Base-by-base conservation (phyloP, 2,888 invertebrate genomes). In the Lepidonotus clava region DNA sequence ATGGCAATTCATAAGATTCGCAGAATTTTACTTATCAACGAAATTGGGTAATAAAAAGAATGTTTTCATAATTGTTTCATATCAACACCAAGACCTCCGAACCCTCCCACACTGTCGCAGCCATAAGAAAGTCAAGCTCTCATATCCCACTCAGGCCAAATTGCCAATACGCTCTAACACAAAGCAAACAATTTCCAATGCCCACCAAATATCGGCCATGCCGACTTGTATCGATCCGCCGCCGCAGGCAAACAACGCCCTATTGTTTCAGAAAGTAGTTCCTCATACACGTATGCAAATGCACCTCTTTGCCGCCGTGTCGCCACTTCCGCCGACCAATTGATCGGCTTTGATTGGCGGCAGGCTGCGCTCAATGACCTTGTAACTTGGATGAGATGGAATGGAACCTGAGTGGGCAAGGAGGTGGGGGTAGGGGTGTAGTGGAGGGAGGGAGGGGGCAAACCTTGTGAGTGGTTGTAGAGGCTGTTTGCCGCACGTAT, bases 321-420 rank as follows among this genome's bases (percentile, higher is more conserved):
- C 6, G 46, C 28, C 46, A 80, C 80, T 80, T 80, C 80, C 80
- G 41, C 32, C 11, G 18, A 18, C 46, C n/a, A 18, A 80, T 80
- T 80, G 80, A 80, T 80, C 80, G 46, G 24, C 28, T 80, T 80
- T 80, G 46, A 80, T 80, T 80, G 46, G 51, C 24, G 41, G 80
- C 38, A 28, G 21, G 8, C 38, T 1, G 28, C 80, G 46, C 80
- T 80, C 51, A 0, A 80, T 80, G 71, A n/a, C 38, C 36, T 71
- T 71, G 71, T 38, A 6, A 14, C 21, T 71, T 71, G 34, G 71
- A 34, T 71, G 34, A 71, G n/a, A 71, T 18, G 24, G 36, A 11
- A 71, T 34, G 71, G 38, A 71, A 71, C 71, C 14, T 38, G 36
- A 71, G 71, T 18, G 8, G n/a, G n/a, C n/a, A n/a, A n/a, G n/a